Base-by-base conservation (phyloP, 2,113 vertebrate genomes). In the Hemicordylus capensis region DNA sequence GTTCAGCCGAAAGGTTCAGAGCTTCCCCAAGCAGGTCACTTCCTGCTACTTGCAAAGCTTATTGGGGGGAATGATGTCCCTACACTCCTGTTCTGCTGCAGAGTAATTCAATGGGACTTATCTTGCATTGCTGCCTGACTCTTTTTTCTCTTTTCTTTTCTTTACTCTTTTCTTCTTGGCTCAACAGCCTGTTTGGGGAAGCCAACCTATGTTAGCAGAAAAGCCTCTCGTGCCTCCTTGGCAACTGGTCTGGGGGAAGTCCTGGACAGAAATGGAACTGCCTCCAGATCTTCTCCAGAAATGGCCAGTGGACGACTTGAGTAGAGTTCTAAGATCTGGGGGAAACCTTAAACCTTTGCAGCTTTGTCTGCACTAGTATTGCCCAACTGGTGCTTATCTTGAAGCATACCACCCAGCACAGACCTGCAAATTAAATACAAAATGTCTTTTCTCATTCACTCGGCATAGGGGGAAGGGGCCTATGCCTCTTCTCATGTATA, bases 211-310 rank as follows among this genome's bases (percentile, higher is more conserved):
- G 87, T 85, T 91, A 84, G 46, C 81, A 64, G 84, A 91, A 79
- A 51, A 94, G 94, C 89, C 92, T 86, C 91, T 93, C 82, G 28
- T 83, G 87, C 51, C 90, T 90, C 77, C 86, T 59, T 92, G 92
- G 93, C 93, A 92, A 89, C 51, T 28, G 24, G 31, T 76, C 39
- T 34, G 9, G 34, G 34, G 79, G 70, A 87, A 88, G 84, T n/a
- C 26, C 64, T 83, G 90, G 91, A 67, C 85, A 87, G 83, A 93
- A 66, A 84, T 42, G 42, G 0, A 0, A 31, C 1, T 1, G 11
- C 44, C 76, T 85, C 78, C n/a, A 56, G 76, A 73, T 88, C 73
- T 90, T 83, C 86, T 87, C 46, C 87, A 82, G 92, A 88, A 85
- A 56, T 66, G 81, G 85, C 48, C 90, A 90, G 72, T 61, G 48